These are phyloP conservation scores for Eciton burchellii DNA, from an alignment of 1,140 invertebrate genomes.

Conservation along the genomic window DNA sequence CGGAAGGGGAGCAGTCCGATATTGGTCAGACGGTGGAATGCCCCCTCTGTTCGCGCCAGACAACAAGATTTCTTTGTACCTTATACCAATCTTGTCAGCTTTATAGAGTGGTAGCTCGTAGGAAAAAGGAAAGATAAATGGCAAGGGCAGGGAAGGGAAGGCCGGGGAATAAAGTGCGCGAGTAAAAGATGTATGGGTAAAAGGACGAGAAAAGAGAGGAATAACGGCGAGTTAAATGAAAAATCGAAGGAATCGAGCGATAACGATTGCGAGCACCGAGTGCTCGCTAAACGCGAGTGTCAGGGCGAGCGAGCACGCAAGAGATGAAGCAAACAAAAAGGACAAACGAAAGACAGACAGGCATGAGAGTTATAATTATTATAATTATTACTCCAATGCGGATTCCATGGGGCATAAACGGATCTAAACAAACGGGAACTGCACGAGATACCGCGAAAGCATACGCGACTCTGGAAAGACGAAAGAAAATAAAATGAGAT, in stretches of 20 bases:
- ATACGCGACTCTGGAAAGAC: neutral
- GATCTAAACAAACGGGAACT: neutral
- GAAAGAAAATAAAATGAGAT: neutral
- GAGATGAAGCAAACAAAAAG: neutral
- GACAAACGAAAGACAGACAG: neutral
- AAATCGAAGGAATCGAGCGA: slow-evolving; percentile 66
- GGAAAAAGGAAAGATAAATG: slow-evolving; percentile 36
- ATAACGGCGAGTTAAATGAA: slow-evolving; percentile 60
- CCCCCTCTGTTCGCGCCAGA: slow-evolving; percentile 68
- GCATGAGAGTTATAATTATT: slow-evolving; percentile 4
- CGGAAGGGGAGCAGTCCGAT: slow-evolving; percentile 69
- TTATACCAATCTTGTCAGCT: slow-evolving; percentile 65
- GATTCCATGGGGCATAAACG: neutral
- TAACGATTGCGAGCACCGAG: slow-evolving; percentile 69
- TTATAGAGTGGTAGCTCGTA: slow-evolving; percentile 54
- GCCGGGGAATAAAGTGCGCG: neutral
- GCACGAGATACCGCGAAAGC: neutral
- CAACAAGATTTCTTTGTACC: slow-evolving; percentile 74
- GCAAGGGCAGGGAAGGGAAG: neutral
- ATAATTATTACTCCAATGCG: slow-evolving; percentile 1
- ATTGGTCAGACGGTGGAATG: slow-evolving; percentile 74
- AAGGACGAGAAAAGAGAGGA: slow-evolving; percentile 28
- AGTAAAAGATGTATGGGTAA: neutral
- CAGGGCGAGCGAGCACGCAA: slow-evolving; percentile 58
- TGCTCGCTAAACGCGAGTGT: slow-evolving; percentile 67